Percentiles rank a stretch among this genome's conserved stretches.
These are phyloP conservation scores for Alaudala cheleensis DNA, from an alignment of 2,113 vertebrate genomes.

Conservation along the genomic window DNA sequence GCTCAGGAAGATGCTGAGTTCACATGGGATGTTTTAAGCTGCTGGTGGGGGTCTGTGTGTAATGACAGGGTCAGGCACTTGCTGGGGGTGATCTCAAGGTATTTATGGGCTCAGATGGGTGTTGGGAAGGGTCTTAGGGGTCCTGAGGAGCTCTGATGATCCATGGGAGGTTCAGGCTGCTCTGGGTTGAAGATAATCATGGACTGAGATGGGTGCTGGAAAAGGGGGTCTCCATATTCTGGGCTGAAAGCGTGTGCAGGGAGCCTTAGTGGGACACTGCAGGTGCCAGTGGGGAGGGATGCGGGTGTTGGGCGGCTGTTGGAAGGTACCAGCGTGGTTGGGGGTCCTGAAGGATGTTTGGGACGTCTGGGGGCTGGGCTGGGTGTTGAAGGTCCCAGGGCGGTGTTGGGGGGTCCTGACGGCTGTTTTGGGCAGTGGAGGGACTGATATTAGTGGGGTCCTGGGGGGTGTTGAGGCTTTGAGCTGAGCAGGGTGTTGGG, in stretches of 20 bases:
- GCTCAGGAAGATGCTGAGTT: background rate
- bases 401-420: background rate
- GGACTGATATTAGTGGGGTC: too few species aligned
- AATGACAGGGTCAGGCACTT: background rate
- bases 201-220: background rate
- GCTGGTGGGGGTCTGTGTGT: background rate
- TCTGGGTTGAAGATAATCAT: background rate
- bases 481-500: too few species aligned
- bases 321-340: accelerated
- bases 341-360: background rate
- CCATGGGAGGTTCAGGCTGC: background rate
- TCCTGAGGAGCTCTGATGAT: background rate
- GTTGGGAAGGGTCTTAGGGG: too few species aligned
- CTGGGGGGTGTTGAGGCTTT: background rate
- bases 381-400: too few species aligned
- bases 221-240: background rate
- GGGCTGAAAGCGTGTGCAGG: accelerated
- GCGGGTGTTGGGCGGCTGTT: accelerated
- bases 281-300: background rate
- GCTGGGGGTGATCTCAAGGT: background rate
- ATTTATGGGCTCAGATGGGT: background rate
- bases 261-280: background rate
- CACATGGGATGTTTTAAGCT: background rate
- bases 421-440: background rate
- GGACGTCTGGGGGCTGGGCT: too few species aligned